Evolutionary conservation across 2,888 invertebrate genomes (phyloP), one percentile per base, ranked within the genome.

Genomic region (Campoplex nolae): DNA sequence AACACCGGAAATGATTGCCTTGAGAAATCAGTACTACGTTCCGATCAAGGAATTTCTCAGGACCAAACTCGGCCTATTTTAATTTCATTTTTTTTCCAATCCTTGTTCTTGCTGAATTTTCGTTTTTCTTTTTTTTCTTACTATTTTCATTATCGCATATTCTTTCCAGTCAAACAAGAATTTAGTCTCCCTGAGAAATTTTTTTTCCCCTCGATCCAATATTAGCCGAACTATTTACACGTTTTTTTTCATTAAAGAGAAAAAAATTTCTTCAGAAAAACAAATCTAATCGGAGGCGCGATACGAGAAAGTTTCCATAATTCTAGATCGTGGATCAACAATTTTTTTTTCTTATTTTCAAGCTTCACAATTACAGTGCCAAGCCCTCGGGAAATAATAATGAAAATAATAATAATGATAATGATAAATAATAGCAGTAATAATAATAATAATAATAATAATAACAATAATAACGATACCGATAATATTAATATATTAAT

Each of bases 1-100:
- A 92, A 96, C 97, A 92, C 98, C 98, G 45, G 98, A 98, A 95
- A 96, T 98, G 95, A 94, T 95, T 77, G 93, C 97, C 74, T 95
- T 98, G 83, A 96, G 97, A 87, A 96, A 97, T 90, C 97, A 97
- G 92, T 97, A 98, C 95, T 98, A 98, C 95, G 96, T 97, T 91
- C 98, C 98, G 38, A 95, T 97, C 83, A 98, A 98, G 94, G 97
- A 97, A 92, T 97, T 97, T 94, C 94, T 97, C 90, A 96, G 96
- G 92, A 95, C 95, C 91, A 96, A 96, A 92, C 95, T 96, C 85
- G 95, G 96, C 93, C 95, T 96, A 92, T 96, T 96, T 93, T 96
- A 96, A 96, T 96, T 83, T 81, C 96, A 38, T 80, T 80, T 45
- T 38, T 38, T 67, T 68, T 56, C 68, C 67, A 62, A 62, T 83